Evolutionary conservation across 2,113 vertebrate species (phyloP).

Genomic region (Canis aureus): DNA sequence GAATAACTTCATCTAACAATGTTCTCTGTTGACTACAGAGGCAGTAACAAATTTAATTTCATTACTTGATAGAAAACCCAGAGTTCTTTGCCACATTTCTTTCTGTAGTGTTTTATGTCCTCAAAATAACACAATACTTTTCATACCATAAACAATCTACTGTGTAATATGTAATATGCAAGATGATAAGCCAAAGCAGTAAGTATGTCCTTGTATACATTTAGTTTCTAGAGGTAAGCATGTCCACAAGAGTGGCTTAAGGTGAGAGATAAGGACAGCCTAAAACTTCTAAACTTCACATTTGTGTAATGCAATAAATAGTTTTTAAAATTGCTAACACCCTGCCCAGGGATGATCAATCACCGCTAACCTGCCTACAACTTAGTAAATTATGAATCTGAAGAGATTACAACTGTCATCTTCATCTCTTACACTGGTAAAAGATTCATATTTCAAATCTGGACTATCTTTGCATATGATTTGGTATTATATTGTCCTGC

Average conservation of each 20-base stretch:
- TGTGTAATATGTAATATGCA: neutral
- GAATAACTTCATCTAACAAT: conserved; percentile 53
- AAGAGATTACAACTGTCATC: conserved; percentile 84
- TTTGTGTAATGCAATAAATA: conserved; percentile 72
- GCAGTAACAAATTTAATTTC: conserved; percentile 32
- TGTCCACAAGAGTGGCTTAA: conserved; percentile 67
- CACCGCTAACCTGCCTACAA: conserved; percentile 79
- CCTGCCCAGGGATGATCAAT: conserved; percentile 76
- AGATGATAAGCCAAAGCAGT: conserved; percentile 29
- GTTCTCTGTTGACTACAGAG: conserved; percentile 18
- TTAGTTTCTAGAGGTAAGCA: conserved; percentile 64
- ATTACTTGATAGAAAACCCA: conserved; percentile 23
- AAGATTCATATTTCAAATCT: conserved; percentile 83
- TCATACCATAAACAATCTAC: conserved; percentile 36
- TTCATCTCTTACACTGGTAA: conserved; percentile 77
- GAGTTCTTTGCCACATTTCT: neutral
- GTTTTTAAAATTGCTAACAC: conserved; percentile 77
- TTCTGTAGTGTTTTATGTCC: neutral
- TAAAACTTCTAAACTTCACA: conserved; percentile 77
- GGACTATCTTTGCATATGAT: conserved; percentile 78
- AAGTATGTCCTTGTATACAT: neutral
- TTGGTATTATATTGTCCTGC: conserved; percentile 80
- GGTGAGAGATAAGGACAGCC: conserved; percentile 69
- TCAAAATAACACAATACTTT: neutral
- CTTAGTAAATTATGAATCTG: conserved; percentile 84